Evolutionary conservation across 1,140 invertebrate genomes (phyloP).

Genomic region (Tribolium madens): DNA sequence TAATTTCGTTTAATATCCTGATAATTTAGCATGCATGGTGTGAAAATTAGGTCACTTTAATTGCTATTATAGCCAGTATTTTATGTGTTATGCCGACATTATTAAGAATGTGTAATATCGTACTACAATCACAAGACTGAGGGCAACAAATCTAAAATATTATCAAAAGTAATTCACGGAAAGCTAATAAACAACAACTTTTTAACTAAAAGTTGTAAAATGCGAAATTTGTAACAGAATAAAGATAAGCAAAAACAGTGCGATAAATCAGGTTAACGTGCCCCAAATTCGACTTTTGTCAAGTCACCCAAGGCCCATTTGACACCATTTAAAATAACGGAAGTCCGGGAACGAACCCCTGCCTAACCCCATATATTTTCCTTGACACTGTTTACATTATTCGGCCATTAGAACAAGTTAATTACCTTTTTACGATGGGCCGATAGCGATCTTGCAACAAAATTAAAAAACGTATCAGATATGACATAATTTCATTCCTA

Average conservation of each 20-base stretch:
- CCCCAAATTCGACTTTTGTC: neutral
- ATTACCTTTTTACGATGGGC: constrained; percentile 33
- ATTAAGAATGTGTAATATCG: neutral
- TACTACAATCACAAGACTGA: neutral
- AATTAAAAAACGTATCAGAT: constrained; percentile 37
- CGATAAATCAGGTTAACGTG: neutral
- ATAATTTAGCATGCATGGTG: too few relatives aligned
- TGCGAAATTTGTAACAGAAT: neutral
- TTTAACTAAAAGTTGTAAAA: neutral
- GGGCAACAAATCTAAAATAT: neutral
- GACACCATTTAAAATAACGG: constrained; percentile 12
- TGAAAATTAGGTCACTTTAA: too few relatives aligned
- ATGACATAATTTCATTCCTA: constrained; percentile 29
- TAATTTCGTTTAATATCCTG: too few relatives aligned
- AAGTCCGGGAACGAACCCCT: constrained; percentile 15
- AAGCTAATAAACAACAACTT: neutral
- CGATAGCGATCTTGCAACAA: constrained; percentile 17
- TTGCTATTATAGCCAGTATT: too few relatives aligned
- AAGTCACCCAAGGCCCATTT: neutral
- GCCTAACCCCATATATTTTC: constrained; percentile 21
- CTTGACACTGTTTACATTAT: constrained; percentile 37
- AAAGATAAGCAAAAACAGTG: neutral
- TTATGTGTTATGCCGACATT: too few relatives aligned
- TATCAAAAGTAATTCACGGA: too few relatives aligned
- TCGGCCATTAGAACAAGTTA: constrained; percentile 32